Base-by-base conservation (phyloP, 2,113 vertebrate species). In the Sturnus vulgaris region DNA sequence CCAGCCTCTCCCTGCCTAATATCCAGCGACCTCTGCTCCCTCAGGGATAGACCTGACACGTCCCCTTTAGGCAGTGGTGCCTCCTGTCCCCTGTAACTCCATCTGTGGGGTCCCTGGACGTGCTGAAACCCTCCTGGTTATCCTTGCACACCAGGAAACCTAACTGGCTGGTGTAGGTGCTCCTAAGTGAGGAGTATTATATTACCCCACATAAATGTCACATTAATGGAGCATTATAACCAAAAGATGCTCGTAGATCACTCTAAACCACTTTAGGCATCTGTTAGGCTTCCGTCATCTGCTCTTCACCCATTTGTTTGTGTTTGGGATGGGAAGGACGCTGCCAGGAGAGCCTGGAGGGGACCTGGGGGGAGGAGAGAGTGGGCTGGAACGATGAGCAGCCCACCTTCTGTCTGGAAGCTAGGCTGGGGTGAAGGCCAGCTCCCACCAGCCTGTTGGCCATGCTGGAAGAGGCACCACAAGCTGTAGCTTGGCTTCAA, bases 221-320 rank as follows among this genome's bases (percentile, higher is more conserved):
- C 81, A 35, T 91, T 97, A 96, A 96, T 84, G 94, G 83, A 95
- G 78, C 91, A 84, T 95, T 94, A 94, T 88, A 95, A 96, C 94
- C 59, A 53, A 91, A 95, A 96, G 92, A 86, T 93, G 90, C 88
- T 94, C 40, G 1, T 80, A 88, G 87, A 96, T 95, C 82, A 88
- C 93, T 91, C 79, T 59, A 94, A 95, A 87, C 71, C 66, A n/a
- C 90, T 95, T 96, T 63, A 91, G 84, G 93, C 90, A 92, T 96
- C 95, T 96, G 88, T 82, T 96, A 63, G 0, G 8, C 72, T 85
- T 96, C 94, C 0, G 2, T 93, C 91, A 87, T 71, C 80, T 95
- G 85, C 87, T 91, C 63, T 73, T 93, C 78, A 65, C 72, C 42
- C 57, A 71, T 94, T 91, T 16, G 17, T 90, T 97, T 96, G 91